Percentiles rank a stretch among this genome's conserved stretches.
Evolutionary conservation across 2,888 invertebrate genomes (phyloP).

Genomic region (Tuta absoluta): DNA sequence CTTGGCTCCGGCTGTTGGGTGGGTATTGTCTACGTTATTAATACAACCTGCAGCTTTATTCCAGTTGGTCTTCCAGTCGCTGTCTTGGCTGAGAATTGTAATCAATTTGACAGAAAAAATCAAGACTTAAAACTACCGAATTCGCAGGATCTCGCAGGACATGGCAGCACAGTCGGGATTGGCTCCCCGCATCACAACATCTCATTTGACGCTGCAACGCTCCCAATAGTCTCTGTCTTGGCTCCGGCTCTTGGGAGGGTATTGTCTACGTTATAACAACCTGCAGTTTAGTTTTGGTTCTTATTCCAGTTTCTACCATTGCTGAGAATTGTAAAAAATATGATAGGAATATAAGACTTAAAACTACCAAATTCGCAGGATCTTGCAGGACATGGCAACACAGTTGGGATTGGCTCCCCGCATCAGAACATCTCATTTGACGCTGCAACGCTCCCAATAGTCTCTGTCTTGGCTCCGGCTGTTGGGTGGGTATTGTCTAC

Average conservation of each 20-base stretch:
- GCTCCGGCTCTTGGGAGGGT: constrained; percentile 35
- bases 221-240: constrained; percentile 68
- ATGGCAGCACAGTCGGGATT: constrained; percentile 48
- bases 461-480: constrained; percentile 52
- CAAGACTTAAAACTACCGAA: neutral
- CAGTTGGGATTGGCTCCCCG: constrained; percentile 63
- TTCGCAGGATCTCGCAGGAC: neutral
- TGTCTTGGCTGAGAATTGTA: neutral
- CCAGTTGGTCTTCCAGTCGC: constrained; percentile 34
- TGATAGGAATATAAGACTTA: too few species aligned
- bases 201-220: constrained; percentile 75
- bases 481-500: constrained; percentile 54
- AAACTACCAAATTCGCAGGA: neutral
- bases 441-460: constrained; percentile 73
- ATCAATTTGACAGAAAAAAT: neutral
- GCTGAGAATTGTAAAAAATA: too few species aligned
- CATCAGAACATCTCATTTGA: constrained; percentile 75
- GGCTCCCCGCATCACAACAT: constrained; percentile 69
- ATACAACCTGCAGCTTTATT: constrained; percentile 43
- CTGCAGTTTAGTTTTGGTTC: constrained; percentile 35
- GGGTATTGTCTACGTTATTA: constrained; percentile 59
- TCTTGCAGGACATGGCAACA: neutral
- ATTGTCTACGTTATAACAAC: constrained; percentile 56
- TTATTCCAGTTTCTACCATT: neutral
- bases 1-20: constrained; percentile 37